A percentile compares a stretch with the other conserved stretches of the same genome.
Conservation (phyloP, 2,797 vertebrate genomes). For the Eulemur rubriventer region DNA sequence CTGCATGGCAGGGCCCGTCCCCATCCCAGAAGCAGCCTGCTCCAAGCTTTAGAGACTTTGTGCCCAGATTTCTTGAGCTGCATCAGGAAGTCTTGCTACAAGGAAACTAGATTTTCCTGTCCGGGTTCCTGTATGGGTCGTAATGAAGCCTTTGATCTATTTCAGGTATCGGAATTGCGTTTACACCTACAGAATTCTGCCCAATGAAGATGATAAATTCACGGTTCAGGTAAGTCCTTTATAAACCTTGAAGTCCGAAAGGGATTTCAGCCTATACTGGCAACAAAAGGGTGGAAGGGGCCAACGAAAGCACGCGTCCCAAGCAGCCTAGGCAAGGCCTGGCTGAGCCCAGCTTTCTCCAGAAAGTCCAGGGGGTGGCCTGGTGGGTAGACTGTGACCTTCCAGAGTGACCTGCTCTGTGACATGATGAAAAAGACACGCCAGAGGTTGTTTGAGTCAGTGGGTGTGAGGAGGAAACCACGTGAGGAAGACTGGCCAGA, state of each 20-base stretch:
- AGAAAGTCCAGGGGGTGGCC: neutral
- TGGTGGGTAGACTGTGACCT: neutral
- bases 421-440: accelerated
- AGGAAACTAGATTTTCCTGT: neutral
- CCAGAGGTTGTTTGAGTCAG: accelerated
- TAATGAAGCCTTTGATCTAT: constrained; percentile 75
- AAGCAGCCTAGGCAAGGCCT: accelerated
- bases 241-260: neutral
- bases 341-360: neutral
- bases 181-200: constrained; percentile 98
- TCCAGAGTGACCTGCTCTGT: neutral
- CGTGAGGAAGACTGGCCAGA: neutral
- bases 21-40: neutral
- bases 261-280: accelerated
- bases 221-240: constrained; percentile 93
- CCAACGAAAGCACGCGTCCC: accelerated
- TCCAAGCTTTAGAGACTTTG: neutral
- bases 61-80: accelerated
- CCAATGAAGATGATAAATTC: constrained; percentile 94
- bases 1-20: accelerated
- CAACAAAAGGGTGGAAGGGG: neutral
- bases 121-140: neutral
- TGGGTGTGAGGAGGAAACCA: neutral
- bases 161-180: constrained; percentile 95
- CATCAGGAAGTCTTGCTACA: neutral